Evolutionary conservation across 2,797 vertebrate genomes (phyloP).

Genomic region (Mus minutoides): DNA sequence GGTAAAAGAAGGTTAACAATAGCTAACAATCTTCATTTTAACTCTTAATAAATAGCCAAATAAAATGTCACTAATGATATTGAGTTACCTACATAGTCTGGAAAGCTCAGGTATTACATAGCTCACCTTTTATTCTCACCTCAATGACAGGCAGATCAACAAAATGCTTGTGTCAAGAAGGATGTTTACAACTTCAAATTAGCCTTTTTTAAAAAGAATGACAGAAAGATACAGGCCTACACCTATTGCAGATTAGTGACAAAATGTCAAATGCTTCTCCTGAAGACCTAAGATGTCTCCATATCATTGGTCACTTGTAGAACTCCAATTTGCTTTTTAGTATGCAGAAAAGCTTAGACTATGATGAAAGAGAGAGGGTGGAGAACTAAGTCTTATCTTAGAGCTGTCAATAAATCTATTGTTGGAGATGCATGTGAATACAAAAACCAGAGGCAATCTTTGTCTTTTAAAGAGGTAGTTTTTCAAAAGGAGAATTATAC

Average conservation of each 20-base stretch:
- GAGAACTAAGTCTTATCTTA: slow-evolving; percentile 84
- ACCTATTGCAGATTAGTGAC: slow-evolving; percentile 86
- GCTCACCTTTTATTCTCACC: slow-evolving; percentile 82
- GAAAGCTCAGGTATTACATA: slow-evolving; percentile 83
- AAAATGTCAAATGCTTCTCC: slow-evolving; percentile 84
- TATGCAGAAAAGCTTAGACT: slow-evolving; percentile 79
- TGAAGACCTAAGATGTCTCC: slow-evolving; percentile 79
- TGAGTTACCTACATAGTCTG: slow-evolving; percentile 68
- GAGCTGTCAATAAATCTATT: slow-evolving; percentile 87
- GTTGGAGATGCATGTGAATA: slow-evolving; percentile 84
- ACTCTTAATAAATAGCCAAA: slow-evolving; percentile 81
- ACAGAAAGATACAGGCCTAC: slow-evolving; percentile 83
- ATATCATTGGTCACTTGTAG: slow-evolving; percentile 82
- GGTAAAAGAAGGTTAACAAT: background rate
- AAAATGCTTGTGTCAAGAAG: slow-evolving; percentile 65
- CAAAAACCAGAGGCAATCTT: slow-evolving; percentile 88
- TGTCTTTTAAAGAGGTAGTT: slow-evolving; percentile 88
- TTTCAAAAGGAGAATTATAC: slow-evolving; percentile 93
- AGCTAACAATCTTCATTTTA: slow-evolving; percentile 24
- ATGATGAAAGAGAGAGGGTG: slow-evolving; percentile 71
- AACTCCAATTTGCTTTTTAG: slow-evolving; percentile 80
- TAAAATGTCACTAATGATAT: slow-evolving; percentile 49
- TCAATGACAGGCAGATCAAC: slow-evolving; percentile 70
- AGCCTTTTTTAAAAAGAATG: slow-evolving; percentile 79
- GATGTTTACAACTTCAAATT: slow-evolving; percentile 83